Conservation (phyloP, 2,888 invertebrate species). For the Diarsia rubi region DNA sequence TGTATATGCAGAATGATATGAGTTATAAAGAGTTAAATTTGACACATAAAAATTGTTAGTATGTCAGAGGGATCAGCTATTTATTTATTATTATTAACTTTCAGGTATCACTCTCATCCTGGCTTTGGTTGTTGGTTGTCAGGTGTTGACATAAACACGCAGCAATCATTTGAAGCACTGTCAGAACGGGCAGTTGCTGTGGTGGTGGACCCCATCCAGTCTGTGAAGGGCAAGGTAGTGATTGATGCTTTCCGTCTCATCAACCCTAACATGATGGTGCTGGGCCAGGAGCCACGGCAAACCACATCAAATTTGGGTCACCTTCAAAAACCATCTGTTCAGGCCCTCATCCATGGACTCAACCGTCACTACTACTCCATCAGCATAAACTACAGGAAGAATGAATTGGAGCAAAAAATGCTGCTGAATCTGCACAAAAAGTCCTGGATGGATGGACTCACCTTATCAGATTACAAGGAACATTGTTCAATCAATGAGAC, state of each 20-base stretch:
- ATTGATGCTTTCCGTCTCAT: slow-evolving; percentile 99
- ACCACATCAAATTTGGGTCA: slow-evolving; percentile 99
- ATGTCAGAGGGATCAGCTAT: neutral
- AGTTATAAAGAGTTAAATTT: too few species aligned
- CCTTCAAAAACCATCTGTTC: slow-evolving; percentile 99
- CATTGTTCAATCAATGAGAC: slow-evolving; percentile 98
- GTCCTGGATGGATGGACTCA: slow-evolving; percentile 99
- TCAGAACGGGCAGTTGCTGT: slow-evolving; percentile 99
- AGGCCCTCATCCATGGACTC: slow-evolving; percentile 99
- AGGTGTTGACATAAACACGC: slow-evolving; percentile 99
- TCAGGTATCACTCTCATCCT: slow-evolving; percentile 99
- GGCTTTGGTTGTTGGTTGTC: slow-evolving; percentile 99
- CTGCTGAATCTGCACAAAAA: slow-evolving; percentile 99
- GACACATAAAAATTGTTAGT: too few species aligned
- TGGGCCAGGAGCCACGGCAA: slow-evolving; percentile 99
- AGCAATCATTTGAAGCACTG: slow-evolving; percentile 99
- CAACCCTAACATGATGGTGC: slow-evolving; percentile 99
- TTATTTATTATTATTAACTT: slow-evolving; percentile 52
- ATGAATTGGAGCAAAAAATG: slow-evolving; percentile 99
- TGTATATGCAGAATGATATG: too few species aligned
- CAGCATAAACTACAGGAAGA: slow-evolving; percentile 99
- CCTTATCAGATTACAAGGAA: slow-evolving; percentile 97
- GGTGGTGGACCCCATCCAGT: slow-evolving; percentile 99
- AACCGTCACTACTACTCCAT: slow-evolving; percentile 99
- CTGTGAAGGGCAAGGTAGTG: slow-evolving; percentile 99